Evolutionary conservation across 2,113 vertebrate genomes (phyloP).

Genomic region (Crotalus horridus): DNA sequence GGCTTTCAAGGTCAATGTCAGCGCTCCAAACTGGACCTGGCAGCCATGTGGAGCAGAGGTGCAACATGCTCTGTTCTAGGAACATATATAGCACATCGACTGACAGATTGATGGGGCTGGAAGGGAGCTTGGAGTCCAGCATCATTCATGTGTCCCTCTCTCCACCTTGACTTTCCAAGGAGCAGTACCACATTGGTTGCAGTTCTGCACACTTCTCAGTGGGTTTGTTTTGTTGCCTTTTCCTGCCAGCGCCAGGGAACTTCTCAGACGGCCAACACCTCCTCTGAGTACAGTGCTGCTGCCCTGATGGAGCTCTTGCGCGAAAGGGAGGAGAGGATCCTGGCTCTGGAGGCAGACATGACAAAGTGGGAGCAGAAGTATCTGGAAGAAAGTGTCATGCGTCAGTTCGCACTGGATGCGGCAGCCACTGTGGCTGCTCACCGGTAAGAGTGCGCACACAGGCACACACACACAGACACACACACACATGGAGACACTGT

Average conservation of each 20-base stretch:
- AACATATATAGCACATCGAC: neutral
- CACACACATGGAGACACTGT: neutral
- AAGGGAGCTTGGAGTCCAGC: neutral
- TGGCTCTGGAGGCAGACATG: constrained; percentile 98
- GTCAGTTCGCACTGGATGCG: constrained; percentile 94
- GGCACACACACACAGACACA: neutral
- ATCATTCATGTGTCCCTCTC: neutral
- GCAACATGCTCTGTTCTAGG: no score
- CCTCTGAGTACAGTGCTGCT: constrained; percentile 83
- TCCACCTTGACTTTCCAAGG: no score
- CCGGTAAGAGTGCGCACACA: constrained; percentile 65
- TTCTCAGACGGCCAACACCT: constrained; percentile 71
- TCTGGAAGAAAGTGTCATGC: constrained; percentile 97
- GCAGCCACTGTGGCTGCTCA: constrained; percentile 93
- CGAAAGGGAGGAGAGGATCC: constrained; percentile 94
- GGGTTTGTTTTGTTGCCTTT: neutral
- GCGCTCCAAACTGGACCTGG: neutral
- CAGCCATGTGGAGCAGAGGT: neutral
- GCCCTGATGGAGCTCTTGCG: constrained; percentile 94
- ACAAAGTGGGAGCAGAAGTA: constrained; percentile 99
- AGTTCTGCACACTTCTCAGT: no score
- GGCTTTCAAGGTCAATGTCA: neutral
- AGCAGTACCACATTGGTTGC: no score
- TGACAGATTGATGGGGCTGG: neutral
- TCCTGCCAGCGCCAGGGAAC: constrained; percentile 83